phyloP scores from a whole-genome alignment of 2,888 invertebrate species.

The Dicycla oo region DNA sequence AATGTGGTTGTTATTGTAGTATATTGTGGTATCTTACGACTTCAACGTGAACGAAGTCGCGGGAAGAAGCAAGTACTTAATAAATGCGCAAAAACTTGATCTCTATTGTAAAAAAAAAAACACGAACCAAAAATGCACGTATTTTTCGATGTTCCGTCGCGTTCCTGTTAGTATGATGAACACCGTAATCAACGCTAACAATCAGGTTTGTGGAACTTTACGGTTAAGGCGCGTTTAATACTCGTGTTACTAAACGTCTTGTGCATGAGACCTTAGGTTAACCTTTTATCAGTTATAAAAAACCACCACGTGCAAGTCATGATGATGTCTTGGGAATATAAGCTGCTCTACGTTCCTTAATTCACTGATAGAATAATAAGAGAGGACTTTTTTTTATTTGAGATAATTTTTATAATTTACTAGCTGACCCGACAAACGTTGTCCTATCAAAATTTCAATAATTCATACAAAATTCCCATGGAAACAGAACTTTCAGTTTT shows the following conservation, averaged over 20 bases:
- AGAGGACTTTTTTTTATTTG: too few relatives aligned
- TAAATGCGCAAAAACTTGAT: not conserved
- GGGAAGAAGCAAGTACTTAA: not conserved
- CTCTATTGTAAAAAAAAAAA: not conserved
- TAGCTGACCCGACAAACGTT: too few relatives aligned
- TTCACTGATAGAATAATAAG: too few relatives aligned
- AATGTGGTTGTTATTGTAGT: too few relatives aligned
- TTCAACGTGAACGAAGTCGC: too few relatives aligned
- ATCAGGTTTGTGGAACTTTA: constrained; percentile 8
- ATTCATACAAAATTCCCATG: too few relatives aligned
- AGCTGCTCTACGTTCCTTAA: not conserved
- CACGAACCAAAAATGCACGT: not conserved
- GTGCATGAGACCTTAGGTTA: not conserved
- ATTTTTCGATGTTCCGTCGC: not conserved
- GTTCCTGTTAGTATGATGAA: not conserved
- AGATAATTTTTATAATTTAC: too few relatives aligned
- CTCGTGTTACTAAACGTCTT: not conserved
- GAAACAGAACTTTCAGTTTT: too few relatives aligned
- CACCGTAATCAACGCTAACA: not conserved
- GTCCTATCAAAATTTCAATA: too few relatives aligned
- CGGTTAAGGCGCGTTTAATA: not conserved
- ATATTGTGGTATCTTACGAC: too few relatives aligned
- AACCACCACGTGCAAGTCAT: not conserved
- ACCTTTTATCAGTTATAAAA: not conserved
- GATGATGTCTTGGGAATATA: not conserved